These are phyloP conservation scores for Drosophila subpulchrella DNA, from an alignment of 1,140 invertebrate species.

Conservation along the genomic window DNA sequence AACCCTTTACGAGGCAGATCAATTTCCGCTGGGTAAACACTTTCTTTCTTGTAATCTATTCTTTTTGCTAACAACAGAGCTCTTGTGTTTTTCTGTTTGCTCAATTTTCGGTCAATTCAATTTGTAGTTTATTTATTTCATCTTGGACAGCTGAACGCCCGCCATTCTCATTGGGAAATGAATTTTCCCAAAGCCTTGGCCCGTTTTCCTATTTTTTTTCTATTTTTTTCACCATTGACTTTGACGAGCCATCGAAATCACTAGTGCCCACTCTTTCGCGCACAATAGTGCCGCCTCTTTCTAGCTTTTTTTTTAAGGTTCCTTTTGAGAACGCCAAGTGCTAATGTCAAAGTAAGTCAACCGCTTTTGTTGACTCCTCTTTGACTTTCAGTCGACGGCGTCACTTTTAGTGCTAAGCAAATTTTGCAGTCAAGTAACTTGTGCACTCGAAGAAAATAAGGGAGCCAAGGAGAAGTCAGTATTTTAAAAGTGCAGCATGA, in stretches of 20 bases:
- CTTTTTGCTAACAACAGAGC: neutral
- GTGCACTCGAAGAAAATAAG: conserved; percentile 9
- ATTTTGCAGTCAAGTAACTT: conserved; percentile 48
- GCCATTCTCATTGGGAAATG: conserved; percentile 1
- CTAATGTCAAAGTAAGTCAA: conserved; percentile 38
- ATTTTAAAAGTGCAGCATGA: too few relatives aligned
- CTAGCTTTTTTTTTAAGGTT: neutral
- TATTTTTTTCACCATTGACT: conserved; percentile 8
- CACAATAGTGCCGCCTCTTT: too few relatives aligned
- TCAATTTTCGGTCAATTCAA: conserved; percentile 52
- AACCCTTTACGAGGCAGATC: conserved; percentile 14
- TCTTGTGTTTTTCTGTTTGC: conserved; percentile 19
- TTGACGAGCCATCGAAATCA: conserved; percentile 24
- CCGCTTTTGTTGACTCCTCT: conserved; percentile 30
- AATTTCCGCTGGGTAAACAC: conserved; percentile 28
- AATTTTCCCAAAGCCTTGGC: conserved; percentile 8
- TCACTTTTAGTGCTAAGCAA: conserved; percentile 52
- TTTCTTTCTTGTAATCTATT: conserved; percentile 9
- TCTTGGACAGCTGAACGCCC: conserved; percentile 16
- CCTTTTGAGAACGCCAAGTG: neutral
- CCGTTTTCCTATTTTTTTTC: neutral
- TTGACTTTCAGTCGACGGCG: conserved; percentile 22
- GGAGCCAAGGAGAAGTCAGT: neutral
- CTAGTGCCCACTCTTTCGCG: neutral
- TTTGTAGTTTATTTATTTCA: conserved; percentile 61